Evolutionary conservation across 2,888 invertebrate species (phyloP), one percentile per base, ranked within the genome.

Genomic region (Thymelicus sylvestris): DNA sequence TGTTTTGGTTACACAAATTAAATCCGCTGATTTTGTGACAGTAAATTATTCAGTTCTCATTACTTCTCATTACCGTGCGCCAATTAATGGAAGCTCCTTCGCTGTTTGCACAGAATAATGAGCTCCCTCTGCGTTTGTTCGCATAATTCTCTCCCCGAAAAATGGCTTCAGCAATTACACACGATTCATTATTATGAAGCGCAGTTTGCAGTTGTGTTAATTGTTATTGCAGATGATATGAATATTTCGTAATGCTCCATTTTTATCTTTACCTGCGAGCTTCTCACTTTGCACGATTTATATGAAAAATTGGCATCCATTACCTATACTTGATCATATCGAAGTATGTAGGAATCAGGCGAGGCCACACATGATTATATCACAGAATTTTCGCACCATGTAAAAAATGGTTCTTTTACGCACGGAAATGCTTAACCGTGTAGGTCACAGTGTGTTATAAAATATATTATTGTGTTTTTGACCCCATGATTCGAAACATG

Each of bases 1-100:
- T 66, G 41, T 66, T 65, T 66, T 66, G 55, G 65, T 55, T 41
- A 55, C 57, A 41, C 41, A 66, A 65, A 66, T 66, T 66, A 39
- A 52, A 65, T 65, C 55, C 52, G 10, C 65, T 64, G 50, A 41
- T 62, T 65, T 65, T 52, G 15, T 52, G 19, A 38, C 38, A 10
- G 62, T 44, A 19, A 65, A 64, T 64, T 65, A 65, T 65, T 65
- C 65, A 41, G 65, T 55, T 65, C 39, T 65, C 65, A 65, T 65
- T 65, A 55, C 19, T 50, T 52, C 52, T 52, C 64, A 65, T 65
- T 65, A 65, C 65, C 38, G 52, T 52, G 62, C 19, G 52, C 65
- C 65, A 65, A 65, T 65, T 65, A 65, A 65, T 65, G 64, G 50
- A 47, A 6, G 64, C 50, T 64, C 64, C 55, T 65, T 65, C 19